Percentiles rank a stretch among this genome's conserved stretches.
Conservation (phyloP, 2,797 vertebrate species). For the Peromyscus melanophrys region DNA sequence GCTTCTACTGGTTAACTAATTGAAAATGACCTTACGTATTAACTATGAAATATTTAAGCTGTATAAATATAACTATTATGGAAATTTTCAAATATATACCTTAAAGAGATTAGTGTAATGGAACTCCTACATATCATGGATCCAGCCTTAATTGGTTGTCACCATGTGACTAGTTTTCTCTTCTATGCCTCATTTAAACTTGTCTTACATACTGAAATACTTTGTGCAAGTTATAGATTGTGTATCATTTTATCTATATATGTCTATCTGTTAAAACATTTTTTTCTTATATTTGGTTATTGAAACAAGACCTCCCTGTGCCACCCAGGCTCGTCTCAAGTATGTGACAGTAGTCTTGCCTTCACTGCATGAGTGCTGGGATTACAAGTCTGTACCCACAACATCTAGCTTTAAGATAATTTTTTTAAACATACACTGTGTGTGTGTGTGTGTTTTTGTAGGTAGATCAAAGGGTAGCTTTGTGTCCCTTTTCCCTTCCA, state of each 20-base stretch:
- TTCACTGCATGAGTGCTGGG: background rate
- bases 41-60: constrained; percentile 14
- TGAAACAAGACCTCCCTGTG: background rate
- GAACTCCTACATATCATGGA: background rate
- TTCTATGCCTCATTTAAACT: background rate
- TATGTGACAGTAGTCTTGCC: background rate
- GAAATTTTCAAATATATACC: constrained; percentile 21
- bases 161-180: constrained; percentile 6
- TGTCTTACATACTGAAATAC: background rate
- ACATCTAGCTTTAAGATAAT: background rate
- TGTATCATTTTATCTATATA: constrained; percentile 21
- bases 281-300: background rate
- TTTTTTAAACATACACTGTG: background rate
- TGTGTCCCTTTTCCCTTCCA: background rate
- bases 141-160: background rate
- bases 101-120: background rate
- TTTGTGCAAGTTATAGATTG: constrained; percentile 38
- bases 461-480: background rate
- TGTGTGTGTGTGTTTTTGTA: background rate
- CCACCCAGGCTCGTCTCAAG: background rate
- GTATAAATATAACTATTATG: background rate
- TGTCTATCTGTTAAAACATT: constrained; percentile 48
- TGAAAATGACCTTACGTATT: constrained; percentile 33
- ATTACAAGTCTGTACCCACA: background rate
- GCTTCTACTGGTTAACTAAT: constrained; percentile 15